Evolutionary conservation across 53 echinoderm and acorn worm species (phyloP), one percentile per base, ranked within the genome.

Genomic region (Holothuria leucospilota): DNA sequence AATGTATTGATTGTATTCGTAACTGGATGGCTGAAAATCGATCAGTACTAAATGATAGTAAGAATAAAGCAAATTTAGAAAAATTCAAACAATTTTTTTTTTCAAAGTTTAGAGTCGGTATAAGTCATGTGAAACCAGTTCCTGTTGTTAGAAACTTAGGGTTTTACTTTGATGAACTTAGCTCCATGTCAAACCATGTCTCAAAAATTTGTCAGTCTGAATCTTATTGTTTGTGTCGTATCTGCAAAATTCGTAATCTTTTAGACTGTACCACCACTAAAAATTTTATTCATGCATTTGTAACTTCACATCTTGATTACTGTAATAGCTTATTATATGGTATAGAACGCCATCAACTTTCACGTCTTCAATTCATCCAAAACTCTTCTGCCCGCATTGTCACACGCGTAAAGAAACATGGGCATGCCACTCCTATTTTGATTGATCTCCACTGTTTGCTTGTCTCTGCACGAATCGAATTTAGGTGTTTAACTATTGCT

Each of bases 21-120:
- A 26, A n/a, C 23, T 77, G 77, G 77, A 77, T 77, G 52, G 77
- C 77, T 20, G 77, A 52, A n/a, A 53, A 52, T 20, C 0, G 77
- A n/a, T 16, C 0, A n/a, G 49, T 77, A 18, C 26, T 77, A 6
- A 77, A 52, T 20, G 77, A 23, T 77, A 51, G 49, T n/a, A 77
- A 77, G n/a, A 77, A 26, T 16, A 51, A 53, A 52, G 51, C 49
- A 42, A 77, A 52, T 77, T 51, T 46, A 77, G 13, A 53, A 24
- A 20, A 51, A 26, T n/a, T 20, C 77, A 77, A 77, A 46, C 77
- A 8, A 52, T n/a, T n/a, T 40, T 14, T 53, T 27, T 6, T 46
- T 21, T 1, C 49, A 5, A 77, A 26, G 11, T 21, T 77, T 46
- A 42, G 49, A 51, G 53, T 77, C 49, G 52, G 77, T 52, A 77